Percentiles rank a stretch among this genome's conserved stretches.
Conservation (phyloP, 2,888 invertebrate species). For the Cryptocheilus praepositus region DNA sequence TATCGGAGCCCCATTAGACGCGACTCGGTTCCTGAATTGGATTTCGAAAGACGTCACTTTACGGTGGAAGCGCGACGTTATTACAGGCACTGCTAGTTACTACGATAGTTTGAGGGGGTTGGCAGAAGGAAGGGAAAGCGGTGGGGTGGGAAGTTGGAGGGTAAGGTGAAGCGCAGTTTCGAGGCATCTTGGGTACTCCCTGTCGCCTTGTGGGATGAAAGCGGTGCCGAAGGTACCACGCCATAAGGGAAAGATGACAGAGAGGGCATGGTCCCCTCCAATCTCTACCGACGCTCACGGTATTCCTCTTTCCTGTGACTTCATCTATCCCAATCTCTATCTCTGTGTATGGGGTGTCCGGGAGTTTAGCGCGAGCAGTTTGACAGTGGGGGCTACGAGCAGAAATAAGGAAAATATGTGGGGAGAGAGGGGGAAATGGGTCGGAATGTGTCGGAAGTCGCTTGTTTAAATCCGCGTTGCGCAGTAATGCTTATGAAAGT, state of each 20-base stretch:
- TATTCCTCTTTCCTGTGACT: background rate
- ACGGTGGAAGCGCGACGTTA: slow-evolving; percentile 60
- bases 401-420: too few species aligned
- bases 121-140: slow-evolving; percentile 24
- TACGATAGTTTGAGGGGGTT: slow-evolving; percentile 53
- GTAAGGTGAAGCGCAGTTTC: slow-evolving; percentile 57
- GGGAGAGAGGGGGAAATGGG: too few species aligned
- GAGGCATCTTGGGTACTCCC: slow-evolving; percentile 53
- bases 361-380: too few species aligned
- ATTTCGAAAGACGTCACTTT: slow-evolving; percentile 66
- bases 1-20: slow-evolving; percentile 59
- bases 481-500: too few species aligned
- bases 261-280: slow-evolving; percentile 24
- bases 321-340: background rate
- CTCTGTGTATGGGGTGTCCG: too few species aligned
- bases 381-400: too few species aligned
- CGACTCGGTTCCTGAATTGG: slow-evolving; percentile 57
- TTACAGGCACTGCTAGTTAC: slow-evolving; percentile 67
- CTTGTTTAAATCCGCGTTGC: too few species aligned
- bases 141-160: slow-evolving; percentile 26
- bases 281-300: slow-evolving; percentile 11
- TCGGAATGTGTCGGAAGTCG: too few species aligned
- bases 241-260: slow-evolving; percentile 55
- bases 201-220: slow-evolving; percentile 49
- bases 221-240: slow-evolving; percentile 41